Percentiles rank a stretch among this genome's conserved stretches.
Evolutionary conservation across 2,113 vertebrate species (phyloP).

Genomic region (Tretioscincus oriximinensis): DNA sequence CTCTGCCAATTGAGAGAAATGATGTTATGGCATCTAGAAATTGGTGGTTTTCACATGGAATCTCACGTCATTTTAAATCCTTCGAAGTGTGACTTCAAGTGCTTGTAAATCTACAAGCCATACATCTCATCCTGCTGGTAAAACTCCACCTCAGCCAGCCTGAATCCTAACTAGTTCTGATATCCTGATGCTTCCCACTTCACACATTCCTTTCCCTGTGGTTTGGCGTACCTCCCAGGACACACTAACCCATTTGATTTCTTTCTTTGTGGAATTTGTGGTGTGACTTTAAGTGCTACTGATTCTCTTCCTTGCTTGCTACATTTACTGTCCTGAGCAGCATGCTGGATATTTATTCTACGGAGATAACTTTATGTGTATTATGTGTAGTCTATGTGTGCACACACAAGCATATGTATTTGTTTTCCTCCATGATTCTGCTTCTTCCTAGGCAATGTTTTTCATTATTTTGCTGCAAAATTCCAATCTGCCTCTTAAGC

Average conservation of each 20-base stretch:
- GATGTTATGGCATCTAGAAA: not conserved
- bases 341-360: constrained; percentile 7
- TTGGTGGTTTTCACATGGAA: not conserved
- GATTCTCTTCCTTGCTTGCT: not conserved
- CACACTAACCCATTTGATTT: not conserved
- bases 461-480: constrained; percentile 37
- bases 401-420: not conserved
- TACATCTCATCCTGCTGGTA: not conserved
- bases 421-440: not conserved
- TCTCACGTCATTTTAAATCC: constrained; percentile 13
- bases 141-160: not conserved
- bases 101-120: not conserved
- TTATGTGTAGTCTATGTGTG: too few relatives aligned
- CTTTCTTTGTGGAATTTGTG: not conserved
- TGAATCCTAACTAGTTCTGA: not conserved
- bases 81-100: constrained; percentile 13
- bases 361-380: too few relatives aligned
- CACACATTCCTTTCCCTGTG: constrained; percentile 10
- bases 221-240: not conserved
- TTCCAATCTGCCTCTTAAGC: constrained; percentile 30
- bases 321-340: not conserved
- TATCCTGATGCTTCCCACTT: constrained; percentile 5
- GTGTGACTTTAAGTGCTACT: not conserved
- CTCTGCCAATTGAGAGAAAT: not conserved
- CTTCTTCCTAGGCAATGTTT: not conserved